These are phyloP conservation scores for Phrynosoma blainvillii DNA, from an alignment of 2,113 vertebrate genomes.

Conservation along the genomic window DNA sequence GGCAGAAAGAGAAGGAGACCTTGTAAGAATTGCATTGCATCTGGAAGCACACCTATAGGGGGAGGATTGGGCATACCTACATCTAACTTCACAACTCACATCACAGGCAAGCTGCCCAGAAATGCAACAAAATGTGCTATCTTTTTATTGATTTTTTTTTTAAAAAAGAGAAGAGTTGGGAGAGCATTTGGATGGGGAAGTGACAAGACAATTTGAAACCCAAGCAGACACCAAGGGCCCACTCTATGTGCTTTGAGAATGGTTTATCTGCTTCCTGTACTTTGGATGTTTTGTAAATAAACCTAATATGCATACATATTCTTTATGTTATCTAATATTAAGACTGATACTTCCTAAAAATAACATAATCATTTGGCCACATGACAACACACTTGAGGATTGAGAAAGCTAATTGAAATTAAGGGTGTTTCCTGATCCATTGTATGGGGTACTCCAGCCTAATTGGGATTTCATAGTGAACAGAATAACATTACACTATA, in stretches of 20 bases:
- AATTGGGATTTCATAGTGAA: neutral
- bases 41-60: no score
- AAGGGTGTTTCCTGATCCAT: neutral
- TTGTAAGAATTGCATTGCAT: no score
- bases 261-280: neutral
- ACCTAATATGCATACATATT: neutral
- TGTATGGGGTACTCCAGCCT: neutral
- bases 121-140: neutral
- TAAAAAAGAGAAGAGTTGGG: no score
- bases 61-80: no score
- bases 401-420: neutral
- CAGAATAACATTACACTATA: neutral
- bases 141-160: neutral
- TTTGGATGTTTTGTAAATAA: neutral
- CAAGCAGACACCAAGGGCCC: no score
- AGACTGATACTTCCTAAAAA: neutral
- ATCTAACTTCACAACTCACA: no score
- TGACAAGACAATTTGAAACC: no score
- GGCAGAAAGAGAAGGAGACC: no score
- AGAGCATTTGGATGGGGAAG: no score
- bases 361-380: neutral
- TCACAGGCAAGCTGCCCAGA: neutral
- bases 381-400: neutral
- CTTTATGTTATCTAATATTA: neutral
- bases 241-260: neutral